These are phyloP conservation scores for Malurus splendens DNA, from an alignment of 2,797 vertebrate genomes.

Conservation along the genomic window DNA sequence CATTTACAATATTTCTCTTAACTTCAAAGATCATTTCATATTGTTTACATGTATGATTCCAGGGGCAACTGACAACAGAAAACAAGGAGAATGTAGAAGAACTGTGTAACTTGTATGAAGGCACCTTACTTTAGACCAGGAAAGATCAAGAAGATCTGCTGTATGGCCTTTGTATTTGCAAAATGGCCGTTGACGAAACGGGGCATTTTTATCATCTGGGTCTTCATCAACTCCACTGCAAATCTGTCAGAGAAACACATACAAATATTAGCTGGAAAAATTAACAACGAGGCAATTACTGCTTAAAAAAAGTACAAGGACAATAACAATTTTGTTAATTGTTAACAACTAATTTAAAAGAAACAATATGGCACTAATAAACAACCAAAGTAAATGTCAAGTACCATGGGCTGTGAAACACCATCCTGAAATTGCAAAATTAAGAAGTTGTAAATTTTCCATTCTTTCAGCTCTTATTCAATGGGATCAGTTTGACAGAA, in stretches of 20 bases:
- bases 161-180: slow-evolving; percentile 99
- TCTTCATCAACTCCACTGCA: slow-evolving; percentile 87
- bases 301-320: not conserved
- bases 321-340: not conserved
- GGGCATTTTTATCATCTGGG: slow-evolving; percentile 89
- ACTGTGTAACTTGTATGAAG: not conserved
- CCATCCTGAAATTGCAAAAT: not conserved
- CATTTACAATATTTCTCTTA: not conserved
- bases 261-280: not conserved
- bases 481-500: not conserved
- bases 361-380: not conserved
- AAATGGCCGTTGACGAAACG: slow-evolving; percentile 91
- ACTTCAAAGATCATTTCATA: not conserved
- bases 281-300: not conserved
- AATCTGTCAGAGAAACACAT: slow-evolving; percentile 65
- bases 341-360: not conserved
- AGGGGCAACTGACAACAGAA: not conserved
- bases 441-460: not conserved
- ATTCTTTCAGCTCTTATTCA: not conserved
- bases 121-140: slow-evolving; percentile 93
- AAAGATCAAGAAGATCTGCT: slow-evolving; percentile 94
- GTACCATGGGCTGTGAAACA: not conserved
- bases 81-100: not conserved
- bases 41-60: not conserved
- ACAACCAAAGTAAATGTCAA: not conserved